phyloP scores from a whole-genome alignment of 2,113 vertebrate species.

The Apteryx mantelli region DNA sequence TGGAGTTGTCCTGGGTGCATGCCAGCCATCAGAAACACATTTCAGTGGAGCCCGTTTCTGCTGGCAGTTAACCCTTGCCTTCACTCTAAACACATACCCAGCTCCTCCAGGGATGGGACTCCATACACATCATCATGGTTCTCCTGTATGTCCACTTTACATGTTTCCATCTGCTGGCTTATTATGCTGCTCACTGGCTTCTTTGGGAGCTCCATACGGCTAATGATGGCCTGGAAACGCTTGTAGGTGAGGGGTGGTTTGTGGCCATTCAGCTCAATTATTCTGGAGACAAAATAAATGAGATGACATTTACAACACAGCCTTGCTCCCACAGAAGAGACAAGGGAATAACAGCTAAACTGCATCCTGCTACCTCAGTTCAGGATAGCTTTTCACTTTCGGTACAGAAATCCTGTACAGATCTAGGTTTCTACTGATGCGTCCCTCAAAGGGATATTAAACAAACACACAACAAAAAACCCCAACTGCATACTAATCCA shows the following conservation, averaged over 20 bases:
- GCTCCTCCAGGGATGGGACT: slow-evolving; percentile 92
- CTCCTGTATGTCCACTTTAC: slow-evolving; percentile 84
- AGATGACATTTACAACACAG: background rate
- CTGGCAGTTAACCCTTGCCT: background rate
- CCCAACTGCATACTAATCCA: background rate
- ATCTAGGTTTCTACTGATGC: background rate
- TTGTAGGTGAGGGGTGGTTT: slow-evolving; percentile 96
- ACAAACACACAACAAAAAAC: background rate
- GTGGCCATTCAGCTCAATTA: slow-evolving; percentile 94
- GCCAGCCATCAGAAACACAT: background rate
- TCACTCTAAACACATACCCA: slow-evolving; percentile 79
- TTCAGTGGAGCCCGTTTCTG: background rate
- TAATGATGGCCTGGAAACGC: slow-evolving; percentile 94
- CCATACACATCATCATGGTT: slow-evolving; percentile 90
- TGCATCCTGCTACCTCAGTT: background rate
- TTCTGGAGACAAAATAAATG: slow-evolving; percentile 79
- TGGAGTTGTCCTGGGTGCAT: background rate
- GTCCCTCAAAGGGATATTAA: background rate
- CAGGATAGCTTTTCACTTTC: background rate
- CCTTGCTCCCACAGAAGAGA: background rate
- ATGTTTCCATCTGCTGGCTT: slow-evolving; percentile 89
- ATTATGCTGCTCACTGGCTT: slow-evolving; percentile 85
- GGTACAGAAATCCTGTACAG: background rate
- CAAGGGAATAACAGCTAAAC: background rate
- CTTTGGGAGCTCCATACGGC: slow-evolving; percentile 91